Base-by-base conservation (phyloP, 1,140 invertebrate genomes). In the Drosophila lacertosa region DNA sequence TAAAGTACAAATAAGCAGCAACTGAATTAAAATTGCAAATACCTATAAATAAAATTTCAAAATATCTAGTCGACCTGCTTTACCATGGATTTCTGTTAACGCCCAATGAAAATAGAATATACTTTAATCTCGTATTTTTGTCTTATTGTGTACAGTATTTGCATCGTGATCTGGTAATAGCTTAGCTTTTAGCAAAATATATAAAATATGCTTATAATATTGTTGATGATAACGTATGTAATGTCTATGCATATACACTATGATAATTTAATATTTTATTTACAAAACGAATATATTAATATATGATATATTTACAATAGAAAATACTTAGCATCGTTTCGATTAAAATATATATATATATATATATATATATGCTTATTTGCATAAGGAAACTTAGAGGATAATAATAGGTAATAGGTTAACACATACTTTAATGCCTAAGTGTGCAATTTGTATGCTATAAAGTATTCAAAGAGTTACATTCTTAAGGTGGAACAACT, bases 341-440 rank as follows among this genome's bases (percentile, higher is more conserved):
- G 32, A 55, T 72, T 73, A 54, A 72, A 53, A 53, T 44, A 45
- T 24, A 24, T 22, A 59, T 44, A 29, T 4, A 40, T 40, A 45
- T 50, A n/a, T 60, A 22, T 29, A 10, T 32, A 22, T 37, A 9
- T 29, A 59, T 37, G 35, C 22, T 58, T 37, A 33, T 45, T 58
- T 45, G 51, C 37, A 69, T 82, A 83, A 83, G 79, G 74, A 83
- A 83, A 83, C 74, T 83, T 83, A 74, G 64, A 60, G 44, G 51
- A 70, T 44, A 70, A 40, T 35, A 54, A 54, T 54, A 9, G 22
- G 22, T 40, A 40, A 54, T 42, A 42, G 10, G 11, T 20, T 42
- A 18, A 42, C 10, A 1, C 16, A 42, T 20, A 42, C 16, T 18
- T 42, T 10, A 3, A 42, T 16, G 37, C 16, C 15, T 6, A 9